A percentile compares a stretch with the other conserved stretches of the same genome.
These are phyloP conservation scores for Pogonocherus hispidulus DNA, from an alignment of 2,888 invertebrate genomes.

Conservation along the genomic window DNA sequence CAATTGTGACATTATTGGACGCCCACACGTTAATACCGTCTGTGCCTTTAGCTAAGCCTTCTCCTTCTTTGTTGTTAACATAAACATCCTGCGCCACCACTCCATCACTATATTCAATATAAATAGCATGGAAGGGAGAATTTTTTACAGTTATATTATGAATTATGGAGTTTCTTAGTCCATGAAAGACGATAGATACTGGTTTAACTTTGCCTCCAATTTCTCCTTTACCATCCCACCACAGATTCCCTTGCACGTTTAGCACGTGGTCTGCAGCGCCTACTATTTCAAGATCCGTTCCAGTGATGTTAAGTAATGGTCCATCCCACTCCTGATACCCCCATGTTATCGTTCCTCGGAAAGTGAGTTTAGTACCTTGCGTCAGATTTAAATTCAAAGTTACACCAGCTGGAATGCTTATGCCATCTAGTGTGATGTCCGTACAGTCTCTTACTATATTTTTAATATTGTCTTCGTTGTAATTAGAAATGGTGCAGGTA, in stretches of 20 bases:
- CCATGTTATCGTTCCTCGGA: conserved; percentile 32
- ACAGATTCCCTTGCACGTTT: neutral
- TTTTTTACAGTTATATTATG: neutral
- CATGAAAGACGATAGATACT: neutral
- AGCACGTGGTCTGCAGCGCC: neutral
- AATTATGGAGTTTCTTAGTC: neutral
- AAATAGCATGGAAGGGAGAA: neutral
- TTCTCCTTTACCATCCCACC: neutral
- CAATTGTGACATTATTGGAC: neutral
- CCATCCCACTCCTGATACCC: conserved; percentile 33
- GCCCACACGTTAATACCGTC: neutral
- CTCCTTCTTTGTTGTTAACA: neutral
- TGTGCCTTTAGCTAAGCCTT: neutral
- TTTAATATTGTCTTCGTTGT: neutral
- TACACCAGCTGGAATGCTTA: conserved; percentile 34
- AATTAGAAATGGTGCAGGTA: neutral
- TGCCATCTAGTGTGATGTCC: neutral
- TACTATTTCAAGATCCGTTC: neutral
- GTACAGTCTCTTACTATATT: neutral
- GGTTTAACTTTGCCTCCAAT: neutral
- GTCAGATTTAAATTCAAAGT: conserved; percentile 33
- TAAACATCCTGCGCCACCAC: neutral
- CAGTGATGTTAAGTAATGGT: conserved; percentile 29
- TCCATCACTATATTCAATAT: neutral
- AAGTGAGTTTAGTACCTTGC: conserved; percentile 21